phyloP scores from a whole-genome alignment of 2,113 vertebrate species.

The Stictonetta naevosa region DNA sequence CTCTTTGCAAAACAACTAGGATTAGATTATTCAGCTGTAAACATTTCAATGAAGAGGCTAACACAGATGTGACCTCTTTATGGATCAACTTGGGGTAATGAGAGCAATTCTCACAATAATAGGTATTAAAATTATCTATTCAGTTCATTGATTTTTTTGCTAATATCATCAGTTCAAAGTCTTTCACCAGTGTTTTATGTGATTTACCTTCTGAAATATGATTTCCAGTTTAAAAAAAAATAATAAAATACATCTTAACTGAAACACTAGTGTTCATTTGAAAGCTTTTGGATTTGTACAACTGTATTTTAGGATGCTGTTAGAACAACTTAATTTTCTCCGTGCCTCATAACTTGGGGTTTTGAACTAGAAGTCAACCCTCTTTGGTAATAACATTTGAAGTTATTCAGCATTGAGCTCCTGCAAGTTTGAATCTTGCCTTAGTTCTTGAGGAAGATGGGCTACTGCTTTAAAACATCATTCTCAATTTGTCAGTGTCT shows the following conservation, averaged over 20 bases:
- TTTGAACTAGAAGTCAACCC: background rate
- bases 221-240: background rate
- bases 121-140: background rate
- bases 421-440: background rate
- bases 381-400: background rate
- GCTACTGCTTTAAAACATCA: background rate
- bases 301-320: background rate
- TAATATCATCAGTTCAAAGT: background rate
- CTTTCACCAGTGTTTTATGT: background rate
- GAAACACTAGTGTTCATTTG: background rate
- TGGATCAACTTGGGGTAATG: background rate
- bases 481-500: background rate
- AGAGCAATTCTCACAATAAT: background rate
- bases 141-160: background rate
- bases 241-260: background rate
- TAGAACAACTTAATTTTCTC: background rate
- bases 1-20: background rate
- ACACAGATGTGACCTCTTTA: background rate
- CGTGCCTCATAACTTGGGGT: background rate
- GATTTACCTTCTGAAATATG: background rate
- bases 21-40: background rate
- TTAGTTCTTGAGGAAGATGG: background rate
- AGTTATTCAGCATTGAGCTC: background rate
- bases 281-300: background rate
- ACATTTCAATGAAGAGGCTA: background rate